Evolutionary conservation across 2,797 vertebrate species (phyloP).

Genomic region (Anas capensis): DNA sequence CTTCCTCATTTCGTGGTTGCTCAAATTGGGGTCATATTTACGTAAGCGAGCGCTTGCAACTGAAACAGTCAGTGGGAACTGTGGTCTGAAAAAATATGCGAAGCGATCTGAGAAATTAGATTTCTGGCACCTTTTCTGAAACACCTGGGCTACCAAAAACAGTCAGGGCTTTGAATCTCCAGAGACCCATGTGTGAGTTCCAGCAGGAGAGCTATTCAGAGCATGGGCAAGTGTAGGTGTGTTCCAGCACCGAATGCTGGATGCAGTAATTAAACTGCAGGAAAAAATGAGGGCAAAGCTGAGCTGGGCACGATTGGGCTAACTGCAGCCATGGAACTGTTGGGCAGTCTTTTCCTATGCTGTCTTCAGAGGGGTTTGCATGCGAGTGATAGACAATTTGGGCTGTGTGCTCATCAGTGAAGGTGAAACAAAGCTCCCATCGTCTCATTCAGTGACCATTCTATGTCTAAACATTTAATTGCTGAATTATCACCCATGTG

Average conservation of each 20-base stretch:
- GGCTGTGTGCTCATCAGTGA: neutral
- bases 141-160: neutral
- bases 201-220: neutral
- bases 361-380: neutral
- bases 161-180: neutral
- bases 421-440: neutral
- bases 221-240: neutral
- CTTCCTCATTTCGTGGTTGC: conserved; percentile 56
- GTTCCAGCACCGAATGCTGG: neutral
- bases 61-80: neutral
- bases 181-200: neutral
- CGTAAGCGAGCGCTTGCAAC: conserved; percentile 8
- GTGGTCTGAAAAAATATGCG: neutral
- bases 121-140: neutral
- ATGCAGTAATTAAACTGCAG: neutral
- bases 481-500: neutral
- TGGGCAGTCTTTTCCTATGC: neutral
- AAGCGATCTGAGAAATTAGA: neutral
- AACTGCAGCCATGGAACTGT: neutral
- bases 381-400: neutral
- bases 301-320: neutral
- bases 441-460: neutral
- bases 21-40: conserved; percentile 19
- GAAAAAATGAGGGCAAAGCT: neutral
- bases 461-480: neutral